These are phyloP conservation scores for Stictocephala bisonia DNA, from an alignment of 2,888 invertebrate species.

Conservation along the genomic window DNA sequence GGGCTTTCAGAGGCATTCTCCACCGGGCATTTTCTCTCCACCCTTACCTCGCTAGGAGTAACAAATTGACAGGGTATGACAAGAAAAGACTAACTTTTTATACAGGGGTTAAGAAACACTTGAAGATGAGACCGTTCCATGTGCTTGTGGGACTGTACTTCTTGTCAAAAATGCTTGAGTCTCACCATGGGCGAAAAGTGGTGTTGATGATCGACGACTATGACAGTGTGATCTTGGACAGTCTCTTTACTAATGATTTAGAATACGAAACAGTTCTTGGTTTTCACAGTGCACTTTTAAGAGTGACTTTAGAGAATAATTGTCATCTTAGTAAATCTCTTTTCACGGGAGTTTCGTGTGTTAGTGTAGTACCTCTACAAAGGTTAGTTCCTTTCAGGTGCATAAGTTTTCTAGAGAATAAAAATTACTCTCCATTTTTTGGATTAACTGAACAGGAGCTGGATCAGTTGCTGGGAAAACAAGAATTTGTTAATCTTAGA, in stretches of 20 bases:
- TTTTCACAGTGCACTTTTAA: constrained; percentile 23
- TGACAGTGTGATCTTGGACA: constrained; percentile 21
- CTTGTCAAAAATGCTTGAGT: neutral
- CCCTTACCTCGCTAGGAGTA: constrained; percentile 12
- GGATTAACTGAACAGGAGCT: constrained; percentile 19
- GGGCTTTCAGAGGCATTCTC: constrained; percentile 1
- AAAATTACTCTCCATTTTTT: constrained; percentile 17
- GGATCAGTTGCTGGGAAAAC: neutral
- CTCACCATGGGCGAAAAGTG: constrained; percentile 1
- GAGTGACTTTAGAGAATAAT: neutral
- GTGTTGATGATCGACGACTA: constrained; percentile 19
- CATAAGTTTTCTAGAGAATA: neutral
- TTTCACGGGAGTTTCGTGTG: neutral
- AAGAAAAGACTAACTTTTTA: constrained; percentile 16
- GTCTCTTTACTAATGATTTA: constrained; percentile 8
- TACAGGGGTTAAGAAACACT: constrained; percentile 17
- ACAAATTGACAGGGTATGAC: constrained; percentile 7
- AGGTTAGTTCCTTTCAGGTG: neutral
- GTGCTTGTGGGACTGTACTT: neutral
- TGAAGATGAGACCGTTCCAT: neutral
- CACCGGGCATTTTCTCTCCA: constrained; percentile 7
- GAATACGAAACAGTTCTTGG: constrained; percentile 3
- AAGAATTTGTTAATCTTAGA: neutral
- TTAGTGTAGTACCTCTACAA: neutral
- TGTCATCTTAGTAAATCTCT: neutral